A percentile compares a stretch with the other conserved stretches of the same genome.
phyloP scores from a whole-genome alignment of 2,113 vertebrate species.

The Muntiacus reevesi region DNA sequence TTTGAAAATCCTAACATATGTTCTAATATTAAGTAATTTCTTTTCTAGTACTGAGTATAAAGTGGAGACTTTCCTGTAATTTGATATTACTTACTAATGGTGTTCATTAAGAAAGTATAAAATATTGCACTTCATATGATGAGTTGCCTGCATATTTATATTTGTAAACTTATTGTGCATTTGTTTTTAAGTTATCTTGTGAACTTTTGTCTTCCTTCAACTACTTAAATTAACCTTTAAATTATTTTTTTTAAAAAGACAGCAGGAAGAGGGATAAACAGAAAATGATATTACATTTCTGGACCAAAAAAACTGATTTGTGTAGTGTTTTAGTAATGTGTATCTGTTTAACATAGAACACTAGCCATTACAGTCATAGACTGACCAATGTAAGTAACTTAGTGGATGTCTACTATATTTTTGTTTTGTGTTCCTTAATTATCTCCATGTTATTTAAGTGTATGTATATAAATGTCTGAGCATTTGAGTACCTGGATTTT shows the following conservation, averaged over 20 bases:
- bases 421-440: background rate
- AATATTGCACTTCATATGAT: background rate
- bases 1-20: background rate
- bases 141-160: background rate
- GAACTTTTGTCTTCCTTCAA: background rate
- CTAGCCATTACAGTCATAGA: background rate
- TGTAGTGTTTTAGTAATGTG: background rate
- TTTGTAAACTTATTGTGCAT: background rate
- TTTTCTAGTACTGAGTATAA: background rate
- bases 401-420: background rate
- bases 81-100: background rate
- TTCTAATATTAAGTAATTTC: background rate
- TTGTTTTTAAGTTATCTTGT: conserved; percentile 8
- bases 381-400: background rate
- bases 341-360: background rate
- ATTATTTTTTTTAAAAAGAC: conserved; percentile 25
- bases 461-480: background rate
- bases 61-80: background rate
- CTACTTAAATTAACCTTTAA: background rate
- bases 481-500: background rate
- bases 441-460: background rate
- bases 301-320: background rate
- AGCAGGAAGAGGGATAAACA: background rate
- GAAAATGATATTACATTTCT: conserved; percentile 18
- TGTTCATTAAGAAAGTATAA: background rate